Evolutionary conservation across 2,888 invertebrate genomes (phyloP).

Genomic region (Synergus umbraculus): DNA sequence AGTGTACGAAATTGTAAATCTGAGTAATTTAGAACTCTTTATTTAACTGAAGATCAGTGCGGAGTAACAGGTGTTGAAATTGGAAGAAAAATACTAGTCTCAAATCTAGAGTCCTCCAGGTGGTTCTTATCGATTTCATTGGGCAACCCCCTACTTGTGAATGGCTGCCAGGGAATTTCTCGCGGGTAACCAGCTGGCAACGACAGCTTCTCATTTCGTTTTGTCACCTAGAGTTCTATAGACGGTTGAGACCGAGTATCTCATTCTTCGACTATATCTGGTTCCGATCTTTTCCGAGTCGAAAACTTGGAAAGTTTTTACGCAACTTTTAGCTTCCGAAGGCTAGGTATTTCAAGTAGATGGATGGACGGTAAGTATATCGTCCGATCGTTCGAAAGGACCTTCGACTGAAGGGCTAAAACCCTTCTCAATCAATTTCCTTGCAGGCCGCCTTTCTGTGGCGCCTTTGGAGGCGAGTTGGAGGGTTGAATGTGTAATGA

Average conservation of each 20-base stretch:
- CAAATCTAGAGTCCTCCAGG: neutral
- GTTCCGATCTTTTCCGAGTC: neutral
- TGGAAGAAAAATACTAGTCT: neutral
- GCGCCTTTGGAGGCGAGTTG: conserved; percentile 60
- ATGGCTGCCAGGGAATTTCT: conserved; percentile 71
- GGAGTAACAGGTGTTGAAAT: neutral
- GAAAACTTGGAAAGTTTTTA: neutral
- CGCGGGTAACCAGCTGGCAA: conserved; percentile 70
- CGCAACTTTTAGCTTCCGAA: neutral
- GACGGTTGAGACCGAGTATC: conserved; percentile 5
- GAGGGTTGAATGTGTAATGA: conserved; percentile 80
- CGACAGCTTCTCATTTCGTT: conserved; percentile 70
- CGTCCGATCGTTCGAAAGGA: conserved; percentile 54
- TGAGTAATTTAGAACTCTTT: neutral
- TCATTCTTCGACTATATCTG: conserved; percentile 15
- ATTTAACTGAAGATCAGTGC: neutral
- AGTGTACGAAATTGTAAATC: neutral
- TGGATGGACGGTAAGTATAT: conserved; percentile 44
- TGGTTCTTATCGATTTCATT: conserved; percentile 70
- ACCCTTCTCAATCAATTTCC: conserved; percentile 76
- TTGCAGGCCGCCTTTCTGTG: conserved; percentile 69
- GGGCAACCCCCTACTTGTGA: conserved; percentile 60
- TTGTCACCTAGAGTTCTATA: conserved; percentile 45
- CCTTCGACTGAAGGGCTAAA: conserved; percentile 55
- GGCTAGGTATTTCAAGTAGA: conserved; percentile 16